Evolutionary conservation across 2,888 invertebrate species (phyloP).

Genomic region (Drosophila subquinaria): DNA sequence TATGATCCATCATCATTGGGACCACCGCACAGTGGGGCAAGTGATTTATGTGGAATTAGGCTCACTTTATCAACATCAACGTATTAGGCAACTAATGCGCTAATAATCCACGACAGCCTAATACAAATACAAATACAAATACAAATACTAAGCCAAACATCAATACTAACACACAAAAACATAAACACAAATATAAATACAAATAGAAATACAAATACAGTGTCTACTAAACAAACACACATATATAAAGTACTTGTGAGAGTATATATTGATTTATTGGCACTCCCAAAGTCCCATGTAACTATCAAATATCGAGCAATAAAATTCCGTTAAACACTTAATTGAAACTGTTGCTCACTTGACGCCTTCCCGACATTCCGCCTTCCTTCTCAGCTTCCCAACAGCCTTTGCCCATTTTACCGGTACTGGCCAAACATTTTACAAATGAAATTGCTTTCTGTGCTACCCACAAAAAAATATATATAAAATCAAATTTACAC

Average conservation of each 20-base stretch:
- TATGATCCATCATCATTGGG: slow-evolving; percentile 70
- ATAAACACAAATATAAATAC: slow-evolving; percentile 1
- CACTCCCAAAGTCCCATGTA: slow-evolving; percentile 39
- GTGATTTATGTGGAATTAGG: slow-evolving; percentile 58
- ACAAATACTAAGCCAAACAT: slow-evolving; percentile 53
- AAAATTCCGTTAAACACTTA: slow-evolving; percentile 78
- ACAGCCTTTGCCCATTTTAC: slow-evolving; percentile 3
- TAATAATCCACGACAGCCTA: slow-evolving; percentile 78
- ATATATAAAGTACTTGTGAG: slow-evolving; percentile 9
- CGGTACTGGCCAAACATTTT: slow-evolving; percentile 47
- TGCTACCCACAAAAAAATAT: slow-evolving; percentile 46
- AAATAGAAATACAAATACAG: slow-evolving; percentile 13
- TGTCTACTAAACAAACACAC: slow-evolving; percentile 10
- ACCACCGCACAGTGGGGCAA: slow-evolving; percentile 31
- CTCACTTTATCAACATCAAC: slow-evolving; percentile 58
- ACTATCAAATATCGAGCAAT: slow-evolving; percentile 75
- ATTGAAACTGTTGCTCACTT: slow-evolving; percentile 76
- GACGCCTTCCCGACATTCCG: background rate
- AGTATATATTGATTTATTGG: slow-evolving; percentile 72
- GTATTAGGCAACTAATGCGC: slow-evolving; percentile 77
- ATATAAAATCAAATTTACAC: slow-evolving; percentile 45
- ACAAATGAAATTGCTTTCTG: slow-evolving; percentile 71
- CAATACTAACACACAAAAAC: slow-evolving; percentile 12
- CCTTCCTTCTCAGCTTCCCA: background rate
- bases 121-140: slow-evolving; percentile 69